These are phyloP conservation scores for Anguilla pacifica DNA, from an alignment of 2,797 vertebrate genomes.

Conservation along the genomic window DNA sequence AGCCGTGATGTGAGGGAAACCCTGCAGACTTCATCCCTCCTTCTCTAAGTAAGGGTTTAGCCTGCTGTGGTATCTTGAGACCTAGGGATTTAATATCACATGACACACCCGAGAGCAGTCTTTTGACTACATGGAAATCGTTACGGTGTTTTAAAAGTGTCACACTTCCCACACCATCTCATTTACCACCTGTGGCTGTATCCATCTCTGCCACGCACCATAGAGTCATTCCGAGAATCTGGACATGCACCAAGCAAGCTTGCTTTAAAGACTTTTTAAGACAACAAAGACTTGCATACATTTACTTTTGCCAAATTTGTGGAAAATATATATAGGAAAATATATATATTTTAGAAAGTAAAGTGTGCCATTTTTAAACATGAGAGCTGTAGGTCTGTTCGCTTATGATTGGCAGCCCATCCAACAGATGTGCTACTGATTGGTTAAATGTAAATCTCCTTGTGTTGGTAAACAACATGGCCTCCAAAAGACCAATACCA, in stretches of 20 bases:
- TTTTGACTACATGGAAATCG: too few relatives aligned
- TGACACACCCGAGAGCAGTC: too few relatives aligned
- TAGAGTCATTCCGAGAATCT: neutral
- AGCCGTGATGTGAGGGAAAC: neutral
- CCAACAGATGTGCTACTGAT: neutral
- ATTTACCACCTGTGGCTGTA: too few relatives aligned
- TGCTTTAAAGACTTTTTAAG: neutral
- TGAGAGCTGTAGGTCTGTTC: neutral
- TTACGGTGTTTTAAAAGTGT: too few relatives aligned
- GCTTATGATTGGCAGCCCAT: neutral
- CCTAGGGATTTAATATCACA: too few relatives aligned
- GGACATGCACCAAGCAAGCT: neutral
- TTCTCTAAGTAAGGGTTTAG: too few relatives aligned
- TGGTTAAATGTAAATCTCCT: neutral
- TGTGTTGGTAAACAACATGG: neutral
- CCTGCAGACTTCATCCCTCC: neutral
- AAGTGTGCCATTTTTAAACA: neutral
- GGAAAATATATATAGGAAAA: too few relatives aligned
- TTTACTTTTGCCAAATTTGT: neutral
- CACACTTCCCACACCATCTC: too few relatives aligned
- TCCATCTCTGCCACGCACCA: neutral
- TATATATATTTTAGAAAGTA: too few relatives aligned
- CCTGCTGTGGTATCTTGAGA: too few relatives aligned
- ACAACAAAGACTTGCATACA: neutral
- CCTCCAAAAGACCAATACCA: too few relatives aligned